A percentile compares a stretch with the other conserved stretches of the same genome.
phyloP scores from a whole-genome alignment of 2,113 vertebrate species.

The Eulemur macaco region DNA sequence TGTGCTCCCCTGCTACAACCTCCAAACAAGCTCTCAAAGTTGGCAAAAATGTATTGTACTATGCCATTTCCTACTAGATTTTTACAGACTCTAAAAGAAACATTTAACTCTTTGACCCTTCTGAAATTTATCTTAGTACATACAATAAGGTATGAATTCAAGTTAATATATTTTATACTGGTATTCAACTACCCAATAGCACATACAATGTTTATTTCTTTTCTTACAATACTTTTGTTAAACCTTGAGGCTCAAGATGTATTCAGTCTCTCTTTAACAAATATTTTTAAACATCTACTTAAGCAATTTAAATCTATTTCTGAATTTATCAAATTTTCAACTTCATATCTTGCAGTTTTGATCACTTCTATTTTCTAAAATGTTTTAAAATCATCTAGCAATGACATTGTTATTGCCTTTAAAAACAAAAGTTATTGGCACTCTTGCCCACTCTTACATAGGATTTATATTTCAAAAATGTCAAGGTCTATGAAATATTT shows the following conservation, averaged over 20 bases:
- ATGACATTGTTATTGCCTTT: neutral
- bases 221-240: constrained; percentile 8
- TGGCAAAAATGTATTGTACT: neutral
- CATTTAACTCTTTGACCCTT: constrained; percentile 6
- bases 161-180: neutral
- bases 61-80: neutral
- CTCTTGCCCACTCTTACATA: neutral
- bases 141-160: neutral
- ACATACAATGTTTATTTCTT: constrained; percentile 5
- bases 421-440: neutral
- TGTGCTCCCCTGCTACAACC: too few species aligned
- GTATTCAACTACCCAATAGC: neutral
- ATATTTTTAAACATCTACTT: constrained; percentile 1
- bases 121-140: neutral
- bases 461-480: neutral
- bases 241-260: neutral
- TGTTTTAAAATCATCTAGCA: neutral
- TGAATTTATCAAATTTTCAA: constrained; percentile 16
- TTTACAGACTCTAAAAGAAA: neutral
- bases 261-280: neutral
- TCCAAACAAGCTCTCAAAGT: neutral
- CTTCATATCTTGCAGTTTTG: neutral
- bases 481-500: neutral
- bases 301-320: constrained; percentile 40
- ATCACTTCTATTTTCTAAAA: neutral